A percentile compares a stretch with the other conserved stretches of the same genome.
Conservation (phyloP, 2,888 invertebrate genomes). For the Apomyelois bistriatella region DNA sequence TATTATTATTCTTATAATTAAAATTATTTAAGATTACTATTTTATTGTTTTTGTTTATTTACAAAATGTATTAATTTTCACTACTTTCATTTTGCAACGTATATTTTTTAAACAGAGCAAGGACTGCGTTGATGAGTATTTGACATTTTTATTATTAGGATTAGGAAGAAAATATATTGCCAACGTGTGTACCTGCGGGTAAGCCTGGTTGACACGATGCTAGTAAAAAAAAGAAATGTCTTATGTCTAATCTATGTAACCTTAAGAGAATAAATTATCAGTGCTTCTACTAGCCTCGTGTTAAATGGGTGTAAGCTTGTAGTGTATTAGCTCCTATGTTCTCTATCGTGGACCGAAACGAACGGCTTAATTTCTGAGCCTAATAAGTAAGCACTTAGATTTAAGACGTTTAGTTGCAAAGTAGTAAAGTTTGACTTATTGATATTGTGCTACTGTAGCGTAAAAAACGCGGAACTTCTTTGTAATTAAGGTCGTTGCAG, state of each 20-base stretch:
- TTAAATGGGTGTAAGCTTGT: constrained; percentile 27
- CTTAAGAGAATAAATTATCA: background rate
- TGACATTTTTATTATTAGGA: background rate
- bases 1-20: too few relatives aligned
- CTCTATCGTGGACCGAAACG: constrained; percentile 51
- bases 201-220: background rate
- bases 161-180: constrained; percentile 6
- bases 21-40: too few relatives aligned
- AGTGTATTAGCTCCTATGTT: constrained; percentile 47
- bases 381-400: constrained; percentile 56
- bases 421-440: constrained; percentile 40
- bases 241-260: background rate
- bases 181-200: constrained; percentile 11
- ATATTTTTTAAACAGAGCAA: too few relatives aligned
- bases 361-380: constrained; percentile 52
- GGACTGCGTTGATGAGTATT: background rate
- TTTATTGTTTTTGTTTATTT: too few relatives aligned
- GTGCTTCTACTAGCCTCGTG: background rate
- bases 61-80: too few relatives aligned
- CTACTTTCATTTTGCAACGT: too few relatives aligned
- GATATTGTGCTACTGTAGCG: constrained; percentile 14
- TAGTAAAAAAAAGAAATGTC: background rate
- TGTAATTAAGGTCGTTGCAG: background rate
- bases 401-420: constrained; percentile 58
- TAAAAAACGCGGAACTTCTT: constrained; percentile 7